phyloP scores from a whole-genome alignment of 2,888 invertebrate species.

The Hecatera dysodea region DNA sequence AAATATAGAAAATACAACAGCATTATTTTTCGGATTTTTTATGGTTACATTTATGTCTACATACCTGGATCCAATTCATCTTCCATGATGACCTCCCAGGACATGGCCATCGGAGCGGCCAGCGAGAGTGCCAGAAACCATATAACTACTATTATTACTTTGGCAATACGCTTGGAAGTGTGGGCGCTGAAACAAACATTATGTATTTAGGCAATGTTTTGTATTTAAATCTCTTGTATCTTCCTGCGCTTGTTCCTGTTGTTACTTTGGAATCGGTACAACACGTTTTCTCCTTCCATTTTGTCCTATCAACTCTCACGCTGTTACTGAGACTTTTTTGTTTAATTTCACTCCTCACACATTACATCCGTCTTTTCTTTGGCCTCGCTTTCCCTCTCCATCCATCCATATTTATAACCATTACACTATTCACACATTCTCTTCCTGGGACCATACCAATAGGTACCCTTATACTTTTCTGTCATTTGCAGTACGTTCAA shows the following conservation, averaged over 20 bases:
- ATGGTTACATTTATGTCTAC: not conserved
- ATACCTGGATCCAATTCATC: conserved; percentile 86
- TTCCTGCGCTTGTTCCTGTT: not conserved
- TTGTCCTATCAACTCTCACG: too few relatives aligned
- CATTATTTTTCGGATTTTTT: too few relatives aligned
- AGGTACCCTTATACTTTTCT: not conserved
- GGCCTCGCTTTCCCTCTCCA: not conserved
- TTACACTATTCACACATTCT: not conserved
- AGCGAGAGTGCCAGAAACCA: conserved; percentile 93
- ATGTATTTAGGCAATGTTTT: not conserved
- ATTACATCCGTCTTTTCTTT: not conserved
- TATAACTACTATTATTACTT: conserved; percentile 93
- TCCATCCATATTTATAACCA: not conserved
- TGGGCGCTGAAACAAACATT: conserved; percentile 91
- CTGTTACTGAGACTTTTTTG: not conserved
- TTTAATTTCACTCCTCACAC: not conserved
- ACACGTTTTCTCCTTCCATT: too few relatives aligned
- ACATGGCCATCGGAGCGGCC: conserved; percentile 93
- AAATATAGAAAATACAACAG: too few relatives aligned
- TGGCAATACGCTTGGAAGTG: conserved; percentile 93
- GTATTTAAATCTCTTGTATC: not conserved
- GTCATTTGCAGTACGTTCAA: not conserved
- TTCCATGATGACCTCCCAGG: conserved; percentile 90
- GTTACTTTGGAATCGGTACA: too few relatives aligned
- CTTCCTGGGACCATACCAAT: not conserved